Base-by-base conservation (phyloP, 92 coral and sea anemone genomes). In the Hydrozoanthus gracilis region DNA sequence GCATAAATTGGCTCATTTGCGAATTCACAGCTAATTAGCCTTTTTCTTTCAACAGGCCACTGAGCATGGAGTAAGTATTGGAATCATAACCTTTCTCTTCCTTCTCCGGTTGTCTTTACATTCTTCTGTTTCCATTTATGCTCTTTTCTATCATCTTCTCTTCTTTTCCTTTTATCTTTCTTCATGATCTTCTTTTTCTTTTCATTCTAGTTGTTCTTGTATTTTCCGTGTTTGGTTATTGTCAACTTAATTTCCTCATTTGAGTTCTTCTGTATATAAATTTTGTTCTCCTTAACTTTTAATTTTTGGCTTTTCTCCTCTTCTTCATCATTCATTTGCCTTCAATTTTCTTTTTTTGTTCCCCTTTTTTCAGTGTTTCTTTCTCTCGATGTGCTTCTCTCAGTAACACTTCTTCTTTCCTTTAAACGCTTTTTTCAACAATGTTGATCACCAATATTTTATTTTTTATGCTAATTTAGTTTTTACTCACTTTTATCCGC, bases 61-160 rank as follows among this genome's bases (percentile, higher is more conserved):
- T 87, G 58, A 64, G 60, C 66, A 83, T 90, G 91, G 85, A 87
- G 93, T 90, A 87, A 90, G 92, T 85, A 62, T 77, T 69, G 44
- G 39, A 27, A 27, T 44, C 17, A 8, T 2, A 3, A 66, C 7
- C 17, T 15, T 8, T 13, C 69, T 39, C 39, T n/a, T 51, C 14
- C 3, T 6, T 7, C 13, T n/a, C 16, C 5, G 8, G 7, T 11
- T 6, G 14, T 46, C 1, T 13, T 8, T 48, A 45, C 13, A 11
- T 48, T 3, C 5, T 55, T 13, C 15, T 20, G 27, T 6, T 44
- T 16, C 55, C 20, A 20, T 17, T 20, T 45, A 76, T 51, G 54
- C 15, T 35, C 4, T 8, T 12, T 50, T 11, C 8, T 17, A 46
- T 35, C 49, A 11, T 17, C 11, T 6, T 73, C 20, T 5, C 6